Percentiles rank a stretch among this genome's conserved stretches.
These are phyloP conservation scores for Datnioides undecimradiatus DNA, from an alignment of 2,113 vertebrate species.

Conservation along the genomic window DNA sequence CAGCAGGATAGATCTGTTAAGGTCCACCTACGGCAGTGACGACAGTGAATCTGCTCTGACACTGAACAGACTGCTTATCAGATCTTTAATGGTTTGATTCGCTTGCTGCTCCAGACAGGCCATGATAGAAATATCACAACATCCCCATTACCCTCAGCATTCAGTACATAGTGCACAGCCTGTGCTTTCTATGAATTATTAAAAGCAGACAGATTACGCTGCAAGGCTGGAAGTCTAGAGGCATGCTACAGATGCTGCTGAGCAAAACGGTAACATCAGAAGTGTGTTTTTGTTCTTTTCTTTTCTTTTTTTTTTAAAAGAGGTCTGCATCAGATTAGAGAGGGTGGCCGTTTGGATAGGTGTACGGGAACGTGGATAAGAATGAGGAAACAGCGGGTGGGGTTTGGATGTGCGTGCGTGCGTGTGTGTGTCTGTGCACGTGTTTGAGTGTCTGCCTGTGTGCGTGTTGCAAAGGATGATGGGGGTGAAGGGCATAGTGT, in stretches of 20 bases:
- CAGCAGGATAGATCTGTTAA: slow-evolving; percentile 60
- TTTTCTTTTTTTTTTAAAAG: slow-evolving; percentile 22
- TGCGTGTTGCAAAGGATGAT: slow-evolving; percentile 54
- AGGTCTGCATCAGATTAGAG: slow-evolving; percentile 32
- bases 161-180: slow-evolving; percentile 71
- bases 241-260: slow-evolving; percentile 76
- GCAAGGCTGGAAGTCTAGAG: slow-evolving; percentile 76
- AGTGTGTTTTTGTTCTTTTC: slow-evolving; percentile 56
- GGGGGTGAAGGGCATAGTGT: slow-evolving; percentile 78
- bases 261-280: slow-evolving; percentile 72
- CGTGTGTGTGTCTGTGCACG: slow-evolving; percentile 10
- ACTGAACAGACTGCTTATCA: slow-evolving; percentile 74
- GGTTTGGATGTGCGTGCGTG: slow-evolving; percentile 12
- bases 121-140: slow-evolving; percentile 82
- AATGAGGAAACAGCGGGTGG: slow-evolving; percentile 9
- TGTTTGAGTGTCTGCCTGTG: slow-evolving; percentile 30
- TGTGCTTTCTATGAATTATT: slow-evolving; percentile 81
- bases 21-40: slow-evolving; percentile 55
- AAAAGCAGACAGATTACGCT: slow-evolving; percentile 80
- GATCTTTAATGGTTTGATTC: slow-evolving; percentile 73
- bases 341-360: slow-evolving; percentile 5
- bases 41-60: slow-evolving; percentile 62
- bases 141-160: slow-evolving; percentile 77
- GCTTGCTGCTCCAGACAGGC: slow-evolving; percentile 72
- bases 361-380: not conserved